These are phyloP conservation scores for Byasa hedistus DNA, from an alignment of 2,888 invertebrate species.

Conservation along the genomic window DNA sequence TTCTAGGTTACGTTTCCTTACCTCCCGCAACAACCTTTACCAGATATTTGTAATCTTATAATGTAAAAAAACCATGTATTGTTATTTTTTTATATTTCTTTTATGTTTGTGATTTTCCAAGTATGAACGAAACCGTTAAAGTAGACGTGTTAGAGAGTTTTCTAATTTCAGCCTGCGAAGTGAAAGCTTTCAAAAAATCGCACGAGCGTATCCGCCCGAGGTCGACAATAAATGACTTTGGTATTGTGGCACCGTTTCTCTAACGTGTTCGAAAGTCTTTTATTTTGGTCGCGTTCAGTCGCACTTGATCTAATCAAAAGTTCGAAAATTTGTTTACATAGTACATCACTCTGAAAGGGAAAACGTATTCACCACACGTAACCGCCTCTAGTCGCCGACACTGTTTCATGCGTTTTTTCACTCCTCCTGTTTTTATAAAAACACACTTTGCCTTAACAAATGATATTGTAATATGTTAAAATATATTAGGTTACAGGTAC, in stretches of 20 bases:
- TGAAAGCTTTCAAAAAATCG: slow-evolving; percentile 30
- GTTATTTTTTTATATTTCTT: not conserved
- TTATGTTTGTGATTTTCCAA: slow-evolving; percentile 9
- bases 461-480: slow-evolving; percentile 65
- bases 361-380: slow-evolving; percentile 72
- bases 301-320: slow-evolving; percentile 72
- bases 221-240: slow-evolving; percentile 38
- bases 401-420: slow-evolving; percentile 67
- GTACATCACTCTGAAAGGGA: slow-evolving; percentile 50
- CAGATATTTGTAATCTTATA: too few relatives aligned
- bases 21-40: not conserved
- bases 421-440: slow-evolving; percentile 62
- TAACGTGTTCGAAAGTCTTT: slow-evolving; percentile 40
- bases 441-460: slow-evolving; percentile 52
- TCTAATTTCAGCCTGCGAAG: slow-evolving; percentile 28
- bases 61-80: not conserved
- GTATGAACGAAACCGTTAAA: slow-evolving; percentile 15
- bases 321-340: slow-evolving; percentile 74
- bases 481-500: slow-evolving; percentile 60
- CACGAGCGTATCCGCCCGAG: slow-evolving; percentile 33
- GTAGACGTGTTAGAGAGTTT: slow-evolving; percentile 18
- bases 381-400: slow-evolving; percentile 59
- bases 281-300: slow-evolving; percentile 59
- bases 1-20: not conserved
- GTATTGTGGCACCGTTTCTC: slow-evolving; percentile 36